Percentiles rank a stretch among this genome's conserved stretches.
phyloP scores from a whole-genome alignment of 1,140 invertebrate genomes.

The Habropoda laboriosa region DNA sequence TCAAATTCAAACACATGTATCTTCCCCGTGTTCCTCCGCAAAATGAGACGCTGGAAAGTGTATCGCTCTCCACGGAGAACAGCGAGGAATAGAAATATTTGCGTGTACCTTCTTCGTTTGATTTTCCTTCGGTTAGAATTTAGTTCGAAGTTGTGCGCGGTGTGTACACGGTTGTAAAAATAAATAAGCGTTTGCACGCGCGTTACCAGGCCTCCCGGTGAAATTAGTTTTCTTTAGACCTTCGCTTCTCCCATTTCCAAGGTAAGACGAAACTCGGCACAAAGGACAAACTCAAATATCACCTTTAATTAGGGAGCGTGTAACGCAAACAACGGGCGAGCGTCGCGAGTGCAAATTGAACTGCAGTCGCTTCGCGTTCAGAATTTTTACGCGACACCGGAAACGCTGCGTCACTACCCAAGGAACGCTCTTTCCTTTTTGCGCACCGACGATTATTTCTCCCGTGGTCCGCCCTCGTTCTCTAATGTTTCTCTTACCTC shows the following conservation, averaged over 20 bases:
- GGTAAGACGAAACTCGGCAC: constrained; percentile 40
- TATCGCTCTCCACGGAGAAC: too few species aligned
- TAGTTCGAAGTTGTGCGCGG: too few species aligned
- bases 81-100: too few species aligned
- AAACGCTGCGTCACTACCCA: not conserved
- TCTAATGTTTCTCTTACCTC: not conserved
- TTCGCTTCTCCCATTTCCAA: not conserved
- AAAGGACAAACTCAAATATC: constrained; percentile 50
- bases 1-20: too few species aligned
- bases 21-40: too few species aligned
- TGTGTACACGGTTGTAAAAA: constrained; percentile 3
- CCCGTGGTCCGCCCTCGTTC: not conserved
- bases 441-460: not conserved
- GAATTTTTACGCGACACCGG: constrained; percentile 27
- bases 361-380: not conserved
- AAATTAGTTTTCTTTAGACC: constrained; percentile 56
- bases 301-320: constrained; percentile 38
- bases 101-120: too few species aligned
- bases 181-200: not conserved
- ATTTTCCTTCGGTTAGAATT: too few species aligned
- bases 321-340: constrained; percentile 10
- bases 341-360: constrained; percentile 12
- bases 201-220: not conserved
- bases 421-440: too few species aligned
- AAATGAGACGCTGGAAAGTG: too few species aligned